Evolutionary conservation across 2,113 vertebrate species (phyloP), one percentile per base, ranked within the genome.

Genomic region (Lamprotornis superbus): DNA sequence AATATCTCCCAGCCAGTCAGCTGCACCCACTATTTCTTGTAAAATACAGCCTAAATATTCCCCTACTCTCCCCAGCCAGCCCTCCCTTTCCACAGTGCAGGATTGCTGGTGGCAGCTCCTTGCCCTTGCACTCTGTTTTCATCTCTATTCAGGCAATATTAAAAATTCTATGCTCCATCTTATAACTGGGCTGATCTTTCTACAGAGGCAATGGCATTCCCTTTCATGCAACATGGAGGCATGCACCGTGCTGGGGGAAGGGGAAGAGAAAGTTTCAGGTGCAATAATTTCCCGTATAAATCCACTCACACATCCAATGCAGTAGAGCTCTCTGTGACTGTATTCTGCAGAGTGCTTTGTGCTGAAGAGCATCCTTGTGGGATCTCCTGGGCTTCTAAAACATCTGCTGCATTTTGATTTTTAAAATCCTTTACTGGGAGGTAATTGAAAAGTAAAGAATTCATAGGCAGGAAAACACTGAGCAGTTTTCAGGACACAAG

Each of bases 281-380:
- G 28, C 15, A 39, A 3, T 24, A 74, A 25, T 37, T 7, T 81
- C 28, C 71, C 2, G 1, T 15, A 8, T 46, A 74, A 83, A 89
- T 39, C 25, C 46, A 56, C 5, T 40, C 0, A 0, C 7, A 23
- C 4, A 8, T 10, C 15, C 35, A n/a, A 4, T 10, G 31, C 30
- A 64, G 44, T 8, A 56, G 15, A 91, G 37, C 25, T 83, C 7
- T 3, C 63, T 53, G 40, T 37, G 60, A 11, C n/a, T 81, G 39
- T 25, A 55, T 74, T 30, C 11, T 63, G 21, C 8, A 39, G 33
- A 63, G 20, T 9, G 4, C 19, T 73, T 80, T 86, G 39, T 73
- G 24, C 28, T 28, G 55, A 68, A 77, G 14, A 83, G 3, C 35
- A 60, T 52, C 39, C 30, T 46, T n/a, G 12, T 76, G 61, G 20